Evolutionary conservation across 2,797 vertebrate species (phyloP).

Genomic region (Aulostomus chinensis): DNA sequence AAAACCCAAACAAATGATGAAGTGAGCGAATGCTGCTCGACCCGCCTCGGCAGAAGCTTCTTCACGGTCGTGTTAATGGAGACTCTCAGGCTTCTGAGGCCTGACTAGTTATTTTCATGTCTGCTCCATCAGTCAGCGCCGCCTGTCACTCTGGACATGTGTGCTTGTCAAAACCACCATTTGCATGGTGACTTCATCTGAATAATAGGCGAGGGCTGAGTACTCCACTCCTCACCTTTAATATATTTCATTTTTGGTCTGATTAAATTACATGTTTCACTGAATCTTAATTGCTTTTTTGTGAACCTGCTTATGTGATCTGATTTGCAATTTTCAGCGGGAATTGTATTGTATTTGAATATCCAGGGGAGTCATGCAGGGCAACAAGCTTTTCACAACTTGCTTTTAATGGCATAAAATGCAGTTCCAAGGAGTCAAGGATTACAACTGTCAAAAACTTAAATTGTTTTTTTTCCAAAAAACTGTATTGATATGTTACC

Average conservation of each 20-base stretch:
- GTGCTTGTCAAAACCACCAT: slow-evolving; percentile 49
- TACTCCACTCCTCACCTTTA: slow-evolving; percentile 71
- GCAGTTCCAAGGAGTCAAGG: slow-evolving; percentile 46
- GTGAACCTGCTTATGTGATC: slow-evolving; percentile 81
- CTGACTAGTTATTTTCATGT: slow-evolving; percentile 29
- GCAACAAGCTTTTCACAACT: slow-evolving; percentile 48
- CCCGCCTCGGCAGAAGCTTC: no score
- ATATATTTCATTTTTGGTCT: slow-evolving; percentile 80
- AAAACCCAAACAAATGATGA: slow-evolving; percentile 30
- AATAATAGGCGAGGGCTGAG: slow-evolving; percentile 63
- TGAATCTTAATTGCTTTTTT: slow-evolving; percentile 89
- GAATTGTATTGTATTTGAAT: slow-evolving; percentile 72
- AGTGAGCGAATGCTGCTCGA: no score
- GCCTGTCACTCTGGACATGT: slow-evolving; percentile 45
- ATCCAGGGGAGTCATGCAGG: slow-evolving; percentile 62
- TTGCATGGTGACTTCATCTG: slow-evolving; percentile 63
- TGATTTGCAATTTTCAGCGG: slow-evolving; percentile 80
- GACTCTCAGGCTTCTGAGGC: slow-evolving; percentile 33
- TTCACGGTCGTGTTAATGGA: slow-evolving; percentile 31
- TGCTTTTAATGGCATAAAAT: slow-evolving; percentile 46
- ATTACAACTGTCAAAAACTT: slow-evolving; percentile 47
- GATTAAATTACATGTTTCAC: slow-evolving; percentile 91
- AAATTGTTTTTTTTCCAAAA: slow-evolving; percentile 43
- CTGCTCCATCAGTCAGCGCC: slow-evolving; percentile 24
- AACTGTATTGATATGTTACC: not conserved